A percentile compares a stretch with the other conserved stretches of the same genome.
phyloP scores from a whole-genome alignment of 2,113 vertebrate species.

The Antennarius striatus region DNA sequence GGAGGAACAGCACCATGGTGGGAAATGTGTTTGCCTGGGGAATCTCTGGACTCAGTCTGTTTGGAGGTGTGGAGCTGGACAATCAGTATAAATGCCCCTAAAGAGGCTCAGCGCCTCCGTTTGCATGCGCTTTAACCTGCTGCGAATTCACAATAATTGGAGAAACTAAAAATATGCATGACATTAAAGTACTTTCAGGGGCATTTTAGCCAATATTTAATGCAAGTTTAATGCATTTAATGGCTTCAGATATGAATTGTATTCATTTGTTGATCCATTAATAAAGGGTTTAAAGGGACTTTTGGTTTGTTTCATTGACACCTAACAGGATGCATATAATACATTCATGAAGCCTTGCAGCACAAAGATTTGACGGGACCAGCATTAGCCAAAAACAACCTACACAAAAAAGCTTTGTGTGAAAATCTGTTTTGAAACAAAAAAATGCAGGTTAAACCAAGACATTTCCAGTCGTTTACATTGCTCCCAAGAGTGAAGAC shows the following conservation, averaged over 20 bases:
- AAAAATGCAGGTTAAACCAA: conserved; percentile 14
- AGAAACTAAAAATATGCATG: no score
- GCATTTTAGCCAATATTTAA: conserved; percentile 13
- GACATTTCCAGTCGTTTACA: conserved; percentile 16
- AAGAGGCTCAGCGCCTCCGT: conserved; percentile 18
- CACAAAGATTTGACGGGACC: neutral
- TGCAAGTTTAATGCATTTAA: conserved; percentile 3
- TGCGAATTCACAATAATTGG: neutral
- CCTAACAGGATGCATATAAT: neutral
- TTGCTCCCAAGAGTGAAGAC: conserved; percentile 20
- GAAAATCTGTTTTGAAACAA: conserved; percentile 2
- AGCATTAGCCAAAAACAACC: neutral
- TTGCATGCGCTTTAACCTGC: conserved; percentile 11
- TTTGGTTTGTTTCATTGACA: conserved; percentile 13
- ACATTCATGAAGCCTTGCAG: neutral
- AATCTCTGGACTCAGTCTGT: conserved; percentile 72
- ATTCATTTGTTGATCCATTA: conserved; percentile 43
- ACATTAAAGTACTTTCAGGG: neutral
- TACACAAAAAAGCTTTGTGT: conserved; percentile 18
- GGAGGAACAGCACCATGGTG: conserved; percentile 13
- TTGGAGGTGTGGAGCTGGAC: conserved; percentile 83
- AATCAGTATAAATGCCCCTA: conserved; percentile 78
- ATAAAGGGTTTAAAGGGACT: conserved; percentile 57
- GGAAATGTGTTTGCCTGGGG: conserved; percentile 85
- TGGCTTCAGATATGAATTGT: conserved; percentile 12